A percentile compares a stretch with the other conserved stretches of the same genome.
phyloP scores from a whole-genome alignment of 2,113 vertebrate genomes.

The Calyptomena viridis region DNA sequence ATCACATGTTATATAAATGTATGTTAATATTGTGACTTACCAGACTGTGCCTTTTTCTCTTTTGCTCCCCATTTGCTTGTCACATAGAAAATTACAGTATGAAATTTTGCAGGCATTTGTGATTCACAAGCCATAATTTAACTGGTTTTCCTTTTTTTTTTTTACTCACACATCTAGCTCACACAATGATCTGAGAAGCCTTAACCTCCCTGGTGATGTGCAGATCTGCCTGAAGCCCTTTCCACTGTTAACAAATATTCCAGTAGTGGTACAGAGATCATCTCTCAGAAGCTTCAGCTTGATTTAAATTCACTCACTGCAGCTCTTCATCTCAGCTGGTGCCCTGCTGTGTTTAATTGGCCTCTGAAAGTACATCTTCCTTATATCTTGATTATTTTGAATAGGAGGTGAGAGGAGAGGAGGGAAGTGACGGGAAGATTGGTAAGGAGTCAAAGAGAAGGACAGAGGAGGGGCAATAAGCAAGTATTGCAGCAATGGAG shows the following conservation, averaged over 20 bases:
- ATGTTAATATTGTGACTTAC: neutral
- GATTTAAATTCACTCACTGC: slow-evolving; percentile 56
- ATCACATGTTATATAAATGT: neutral
- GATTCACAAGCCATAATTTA: neutral
- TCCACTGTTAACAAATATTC: neutral
- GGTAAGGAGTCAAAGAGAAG: neutral
- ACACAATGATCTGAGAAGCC: neutral
- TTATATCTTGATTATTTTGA: slow-evolving; percentile 44
- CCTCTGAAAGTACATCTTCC: slow-evolving; percentile 15
- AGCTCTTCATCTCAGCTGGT: slow-evolving; percentile 12
- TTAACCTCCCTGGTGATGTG: neutral
- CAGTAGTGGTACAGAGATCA: neutral
- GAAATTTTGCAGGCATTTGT: neutral
- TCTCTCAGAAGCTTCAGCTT: slow-evolving; percentile 19
- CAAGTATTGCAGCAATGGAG: neutral
- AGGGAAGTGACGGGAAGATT: neutral
- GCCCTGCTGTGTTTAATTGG: slow-evolving; percentile 55
- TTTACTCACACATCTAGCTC: neutral
- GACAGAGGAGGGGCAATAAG: neutral
- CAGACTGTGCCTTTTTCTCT: neutral
- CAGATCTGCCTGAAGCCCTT: neutral
- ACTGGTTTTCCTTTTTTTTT: neutral
- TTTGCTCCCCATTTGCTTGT: neutral
- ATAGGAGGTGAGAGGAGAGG: neutral
- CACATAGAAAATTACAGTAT: neutral